Percentiles rank a stretch among this genome's conserved stretches.
These are phyloP conservation scores for Anhinga anhinga DNA, from an alignment of 2,113 vertebrate species.

Conservation along the genomic window DNA sequence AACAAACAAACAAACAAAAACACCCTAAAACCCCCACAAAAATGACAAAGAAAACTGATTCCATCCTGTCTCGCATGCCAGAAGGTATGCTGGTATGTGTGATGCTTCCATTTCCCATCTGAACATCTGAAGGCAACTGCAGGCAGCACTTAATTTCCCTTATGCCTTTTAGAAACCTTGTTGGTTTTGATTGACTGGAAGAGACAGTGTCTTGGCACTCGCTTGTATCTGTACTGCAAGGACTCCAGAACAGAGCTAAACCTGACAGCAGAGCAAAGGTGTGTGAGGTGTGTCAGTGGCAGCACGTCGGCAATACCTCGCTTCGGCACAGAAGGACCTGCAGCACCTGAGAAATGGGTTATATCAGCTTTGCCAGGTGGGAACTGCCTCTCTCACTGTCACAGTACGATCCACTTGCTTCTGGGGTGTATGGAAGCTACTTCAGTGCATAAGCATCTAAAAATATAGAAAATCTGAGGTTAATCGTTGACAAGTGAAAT, in stretches of 20 bases:
- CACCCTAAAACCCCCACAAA: not conserved
- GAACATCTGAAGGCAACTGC: not conserved
- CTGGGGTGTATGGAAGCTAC: not conserved
- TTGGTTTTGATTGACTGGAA: not conserved
- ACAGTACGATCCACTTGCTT: not conserved
- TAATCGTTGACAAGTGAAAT: not conserved
- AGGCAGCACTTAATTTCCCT: not conserved
- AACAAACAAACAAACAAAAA: not conserved
- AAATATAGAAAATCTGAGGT: not conserved
- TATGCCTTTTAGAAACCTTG: not conserved
- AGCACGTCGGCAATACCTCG: not conserved
- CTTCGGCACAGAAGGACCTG: not conserved
- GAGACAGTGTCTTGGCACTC: not conserved
- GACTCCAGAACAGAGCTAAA: not conserved
- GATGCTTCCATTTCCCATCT: not conserved
- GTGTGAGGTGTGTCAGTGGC: not conserved
- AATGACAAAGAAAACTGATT: not conserved
- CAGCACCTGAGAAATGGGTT: not conserved
- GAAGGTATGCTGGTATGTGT: not conserved
- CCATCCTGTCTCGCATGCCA: not conserved
- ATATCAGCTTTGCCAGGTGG: not conserved
- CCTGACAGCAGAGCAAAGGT: not conserved
- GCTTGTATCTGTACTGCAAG: not conserved
- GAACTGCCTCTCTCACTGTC: not conserved
- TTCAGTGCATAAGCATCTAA: not conserved